These are phyloP conservation scores for Phasianus colchicus DNA, from an alignment of 2,113 vertebrate genomes.

Conservation along the genomic window DNA sequence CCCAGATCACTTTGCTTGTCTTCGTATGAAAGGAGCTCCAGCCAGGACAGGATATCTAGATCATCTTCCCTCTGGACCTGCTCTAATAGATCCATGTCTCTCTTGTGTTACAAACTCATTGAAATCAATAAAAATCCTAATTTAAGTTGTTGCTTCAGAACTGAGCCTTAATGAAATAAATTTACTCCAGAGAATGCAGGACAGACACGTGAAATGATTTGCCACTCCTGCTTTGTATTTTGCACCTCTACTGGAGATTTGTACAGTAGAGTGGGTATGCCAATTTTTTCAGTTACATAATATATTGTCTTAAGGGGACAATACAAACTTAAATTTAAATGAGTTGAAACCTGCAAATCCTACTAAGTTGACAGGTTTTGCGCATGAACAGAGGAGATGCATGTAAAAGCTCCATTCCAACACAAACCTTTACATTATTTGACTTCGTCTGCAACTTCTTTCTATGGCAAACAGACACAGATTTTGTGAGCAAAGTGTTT, in stretches of 20 bases:
- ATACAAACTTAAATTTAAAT: background rate
- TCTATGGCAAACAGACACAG: background rate
- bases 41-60: background rate
- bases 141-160: background rate
- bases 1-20: background rate
- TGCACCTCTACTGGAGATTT: background rate
- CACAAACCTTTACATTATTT: background rate
- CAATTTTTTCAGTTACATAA: background rate
- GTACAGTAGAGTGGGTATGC: background rate
- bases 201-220: background rate
- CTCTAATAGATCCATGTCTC: background rate
- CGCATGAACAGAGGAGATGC: background rate
- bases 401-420: background rate
- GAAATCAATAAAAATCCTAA: background rate
- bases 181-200: background rate
- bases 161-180: background rate
- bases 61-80: background rate
- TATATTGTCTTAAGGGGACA: background rate
- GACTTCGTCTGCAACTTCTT: background rate
- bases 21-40: background rate
- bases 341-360: background rate
- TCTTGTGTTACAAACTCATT: background rate
- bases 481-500: background rate
- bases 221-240: background rate
- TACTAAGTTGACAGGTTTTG: background rate